Base-by-base conservation (phyloP, 2,888 invertebrate species). In the Drosophila borealis region DNA sequence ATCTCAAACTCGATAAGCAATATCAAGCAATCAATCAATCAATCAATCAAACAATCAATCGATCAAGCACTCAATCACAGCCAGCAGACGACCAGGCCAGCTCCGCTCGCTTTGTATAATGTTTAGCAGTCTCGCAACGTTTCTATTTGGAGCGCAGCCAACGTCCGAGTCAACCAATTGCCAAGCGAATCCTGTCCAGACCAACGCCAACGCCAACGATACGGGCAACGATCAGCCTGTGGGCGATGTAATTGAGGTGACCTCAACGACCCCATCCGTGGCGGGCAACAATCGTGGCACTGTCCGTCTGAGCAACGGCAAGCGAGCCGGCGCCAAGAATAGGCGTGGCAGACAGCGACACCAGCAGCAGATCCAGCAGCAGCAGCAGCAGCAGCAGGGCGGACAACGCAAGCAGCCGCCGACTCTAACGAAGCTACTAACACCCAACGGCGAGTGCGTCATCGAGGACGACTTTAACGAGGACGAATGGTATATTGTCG, bases 81-180 rank as follows among this genome's bases (percentile, higher is more conserved):
- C 51, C 21, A 37, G 17, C 25, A 25, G 25, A 25, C 25, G 33
- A 46, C n/a, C 44, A 54, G 36, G 19, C 44, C 10, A 54, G 50
- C 45, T 45, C 55, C 67, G 62, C 45, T 46, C 50, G 64, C 60
- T 57, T 70, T 67, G 80, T 92, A 93, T 92, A 92, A 94, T 94
- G 94, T 93, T 94, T 92, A 94, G 93, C 92, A 93, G 93, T 91
- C 93, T 94, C 91, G 94, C 94, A 89, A 93, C 93, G 90, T 94
- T 94, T 92, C 89, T 93, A 81, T 92, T 93, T 91, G 93, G 93
- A 90, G 91, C 91, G 87, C 83, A 72, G 83, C 79, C 88, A 64
- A 90, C 90, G 80, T 85, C 89, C 81, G 88, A 88, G 76, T 65
- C 74, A 71, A 57, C 64, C 55, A 67, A 60, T 76, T 69, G 42